Evolutionary conservation across 2,888 invertebrate genomes (phyloP).

Genomic region (Anorthoa munda): DNA sequence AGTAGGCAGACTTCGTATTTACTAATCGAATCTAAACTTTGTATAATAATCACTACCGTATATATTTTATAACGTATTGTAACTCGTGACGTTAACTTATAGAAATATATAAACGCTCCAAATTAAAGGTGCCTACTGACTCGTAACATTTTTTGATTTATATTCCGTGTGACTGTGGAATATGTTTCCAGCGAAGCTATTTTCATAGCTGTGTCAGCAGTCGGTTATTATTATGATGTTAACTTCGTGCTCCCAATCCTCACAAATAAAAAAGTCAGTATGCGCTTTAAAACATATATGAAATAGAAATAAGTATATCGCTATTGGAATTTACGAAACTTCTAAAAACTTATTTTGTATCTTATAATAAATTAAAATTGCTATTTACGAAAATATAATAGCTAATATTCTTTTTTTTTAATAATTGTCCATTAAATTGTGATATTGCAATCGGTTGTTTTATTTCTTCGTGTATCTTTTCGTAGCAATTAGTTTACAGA

Average conservation of each 20-base stretch:
- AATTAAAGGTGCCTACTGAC: constrained; percentile 61
- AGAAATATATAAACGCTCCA: constrained; percentile 34
- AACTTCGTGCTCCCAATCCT: constrained; percentile 24
- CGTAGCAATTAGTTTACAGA: neutral
- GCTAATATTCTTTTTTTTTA: constrained; percentile 73
- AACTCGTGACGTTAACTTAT: constrained; percentile 50
- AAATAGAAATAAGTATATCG: constrained; percentile 55
- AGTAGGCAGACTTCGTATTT: constrained; percentile 57
- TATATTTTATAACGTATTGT: constrained; percentile 61
- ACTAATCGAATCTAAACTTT: constrained; percentile 66
- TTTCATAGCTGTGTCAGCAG: constrained; percentile 47
- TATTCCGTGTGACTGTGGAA: constrained; percentile 27
- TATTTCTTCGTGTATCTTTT: constrained; percentile 31
- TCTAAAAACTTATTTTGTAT: constrained; percentile 65
- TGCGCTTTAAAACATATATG: constrained; percentile 54
- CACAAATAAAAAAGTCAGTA: constrained; percentile 54
- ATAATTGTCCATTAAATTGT: constrained; percentile 89
- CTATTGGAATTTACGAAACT: constrained; percentile 66
- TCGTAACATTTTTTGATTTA: constrained; percentile 46
- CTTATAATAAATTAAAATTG: constrained; percentile 59
- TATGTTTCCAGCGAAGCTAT: constrained; percentile 46
- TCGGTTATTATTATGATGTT: constrained; percentile 24
- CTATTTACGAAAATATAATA: constrained; percentile 72
- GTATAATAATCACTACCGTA: constrained; percentile 57
- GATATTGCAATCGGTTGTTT: constrained; percentile 78